Evolutionary conservation across 2,797 vertebrate genomes (phyloP), one percentile per base, ranked within the genome.

Genomic region (Pseudomugil tenellus): DNA sequence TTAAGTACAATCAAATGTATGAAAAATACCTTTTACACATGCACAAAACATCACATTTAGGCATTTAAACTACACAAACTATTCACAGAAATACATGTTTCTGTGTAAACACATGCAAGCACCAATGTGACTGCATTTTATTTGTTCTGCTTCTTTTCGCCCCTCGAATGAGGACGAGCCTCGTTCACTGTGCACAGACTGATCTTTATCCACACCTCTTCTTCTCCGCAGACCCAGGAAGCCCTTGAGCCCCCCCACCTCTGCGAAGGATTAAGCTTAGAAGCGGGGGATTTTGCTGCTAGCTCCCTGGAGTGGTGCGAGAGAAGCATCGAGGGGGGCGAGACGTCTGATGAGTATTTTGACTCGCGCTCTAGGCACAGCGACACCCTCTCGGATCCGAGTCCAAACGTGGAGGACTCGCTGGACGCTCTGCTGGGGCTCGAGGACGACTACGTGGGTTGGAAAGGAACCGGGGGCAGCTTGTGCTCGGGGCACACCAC

Each of bases 361-460:
- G 94, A 95, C 87, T 93, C 92, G 0, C 49, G 74, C 63, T 94
- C 93, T 56, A 93, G 92, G 80, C 92, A 94, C 61, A 94, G 92
- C 19, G 91, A 94, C 67, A 92, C 91, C 49, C 76, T 84, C 13
- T 94, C 94, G 4, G 93, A 95, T 72, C 80, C 90, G 3, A 93
- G 90, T 77, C 70, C 3, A 1, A 78, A 60, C 16, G 26, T 56
- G 35, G 84, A 89, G 63, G 85, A 84, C 19, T 69, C 60, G 69
- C 65, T 80, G 61, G 71, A 66, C 2, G 48, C 70, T 10, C 63
- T 80, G 41, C 51, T 79, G 29, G 79, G 55, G 55, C 63, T 64
- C 9, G 79, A 86, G 49, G 76, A 86, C 5, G 16, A 57, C 31
- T 67, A 41, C 29, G 25, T 49, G 37, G 72, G 52, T 57, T 66